phyloP scores from a whole-genome alignment of 2,113 vertebrate genomes.

The Symphodus melops region DNA sequence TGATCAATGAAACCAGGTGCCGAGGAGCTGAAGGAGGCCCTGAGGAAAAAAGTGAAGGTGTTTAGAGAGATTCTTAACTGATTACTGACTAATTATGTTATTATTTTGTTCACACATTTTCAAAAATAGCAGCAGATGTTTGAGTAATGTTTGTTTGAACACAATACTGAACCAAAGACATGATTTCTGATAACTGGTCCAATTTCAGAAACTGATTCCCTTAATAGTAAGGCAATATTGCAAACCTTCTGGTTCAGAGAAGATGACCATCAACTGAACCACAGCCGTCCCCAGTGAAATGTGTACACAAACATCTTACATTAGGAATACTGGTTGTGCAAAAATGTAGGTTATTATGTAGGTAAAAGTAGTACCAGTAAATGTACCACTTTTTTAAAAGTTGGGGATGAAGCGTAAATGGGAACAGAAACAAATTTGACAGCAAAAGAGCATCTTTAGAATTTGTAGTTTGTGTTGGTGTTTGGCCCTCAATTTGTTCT shows the following conservation, averaged over 20 bases:
- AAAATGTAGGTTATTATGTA: neutral
- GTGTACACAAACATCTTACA: too few species aligned
- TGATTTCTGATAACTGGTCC: neutral
- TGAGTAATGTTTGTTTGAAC: neutral
- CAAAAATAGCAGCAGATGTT: neutral
- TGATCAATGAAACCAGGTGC: slow-evolving; percentile 93
- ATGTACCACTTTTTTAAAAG: slow-evolving; percentile 14
- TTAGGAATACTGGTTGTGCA: too few species aligned
- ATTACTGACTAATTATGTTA: neutral
- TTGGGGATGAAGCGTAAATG: slow-evolving; percentile 9
- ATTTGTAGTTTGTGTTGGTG: slow-evolving; percentile 13
- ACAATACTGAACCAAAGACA: neutral
- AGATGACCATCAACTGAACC: too few species aligned
- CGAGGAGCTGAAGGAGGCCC: slow-evolving; percentile 89
- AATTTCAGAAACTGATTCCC: too few species aligned
- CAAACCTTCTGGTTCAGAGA: too few species aligned
- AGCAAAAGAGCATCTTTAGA: slow-evolving; percentile 4
- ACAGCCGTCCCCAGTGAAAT: too few species aligned
- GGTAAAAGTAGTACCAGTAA: neutral
- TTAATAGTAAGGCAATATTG: too few species aligned
- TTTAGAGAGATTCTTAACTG: slow-evolving; percentile 17
- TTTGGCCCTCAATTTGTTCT: slow-evolving; percentile 15
- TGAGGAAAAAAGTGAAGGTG: slow-evolving; percentile 55
- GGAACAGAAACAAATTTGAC: slow-evolving; percentile 6
- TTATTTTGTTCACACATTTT: neutral